Base-by-base conservation (phyloP, 1,140 invertebrate genomes). In the Drosophila sechellia region DNA sequence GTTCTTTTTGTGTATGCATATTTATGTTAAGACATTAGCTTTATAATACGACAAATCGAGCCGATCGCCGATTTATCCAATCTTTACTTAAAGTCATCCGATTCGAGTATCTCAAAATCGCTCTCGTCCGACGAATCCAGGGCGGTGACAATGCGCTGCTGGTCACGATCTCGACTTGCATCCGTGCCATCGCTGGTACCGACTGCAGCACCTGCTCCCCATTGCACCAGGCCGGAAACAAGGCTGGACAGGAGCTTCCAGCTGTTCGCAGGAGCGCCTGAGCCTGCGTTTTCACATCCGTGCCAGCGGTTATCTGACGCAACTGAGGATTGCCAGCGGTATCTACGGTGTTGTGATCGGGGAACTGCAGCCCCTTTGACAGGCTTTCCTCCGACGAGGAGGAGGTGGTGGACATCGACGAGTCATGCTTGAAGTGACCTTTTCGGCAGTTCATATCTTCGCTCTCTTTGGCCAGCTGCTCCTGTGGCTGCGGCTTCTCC, bases 351-450 rank as follows among this genome's bases (percentile, higher is more conserved):
- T 58, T 81, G 65, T 90, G 83, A 69, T 92, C 91, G 45, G 90
- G 90, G 59, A 92, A 92, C 34, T 84, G 79, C 42, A 92, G 64
- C 4, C 91, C 91, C 60, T 92, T 91, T 35, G 91, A 92, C 15
- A 92, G 71, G 39, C 87, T 90, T 46, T 92, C 91, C 57, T 92
- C 91, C 5, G 90, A 91, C 5, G 91, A 92, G 1, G 91, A 92
- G 22, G 91, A 91, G 20, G 90, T 91, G 17, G 1, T 17, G 25
- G 91, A 92, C 12, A 91, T 46, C 34, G 90, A 92, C 0, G 91
- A 90, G 52, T 92, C 91, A 22, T 81, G 79, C 58, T 92, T 92
- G 35, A 92, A 92, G 43, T 92, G 91, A 0, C 90, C 73, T 22
- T 74, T 87, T 8, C 90, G 77, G 57, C 91, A 92, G 37, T 91